These are phyloP conservation scores for Cynopterus brachyotis DNA, from an alignment of 2,113 vertebrate genomes.

Conservation along the genomic window DNA sequence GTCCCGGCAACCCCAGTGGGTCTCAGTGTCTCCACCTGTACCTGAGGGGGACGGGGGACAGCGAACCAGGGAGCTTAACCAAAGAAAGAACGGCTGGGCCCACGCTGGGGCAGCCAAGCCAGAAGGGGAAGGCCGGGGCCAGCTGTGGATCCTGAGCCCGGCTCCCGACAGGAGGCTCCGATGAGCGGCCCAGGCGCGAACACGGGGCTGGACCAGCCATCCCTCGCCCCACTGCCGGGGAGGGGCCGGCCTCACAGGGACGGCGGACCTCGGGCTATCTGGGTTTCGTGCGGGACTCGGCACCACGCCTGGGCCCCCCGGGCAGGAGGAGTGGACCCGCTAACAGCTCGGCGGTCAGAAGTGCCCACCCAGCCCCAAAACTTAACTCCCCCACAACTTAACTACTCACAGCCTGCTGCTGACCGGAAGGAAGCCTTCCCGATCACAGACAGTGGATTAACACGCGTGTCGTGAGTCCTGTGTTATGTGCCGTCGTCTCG, in stretches of 20 bases:
- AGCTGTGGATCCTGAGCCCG: rapidly evolving
- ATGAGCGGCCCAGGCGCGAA: rapidly evolving
- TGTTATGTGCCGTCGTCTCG: not conserved
- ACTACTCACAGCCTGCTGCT: not conserved
- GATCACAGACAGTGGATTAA: not conserved
- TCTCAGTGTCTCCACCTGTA: not conserved
- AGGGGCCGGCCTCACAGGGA: not conserved
- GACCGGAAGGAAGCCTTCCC: not conserved
- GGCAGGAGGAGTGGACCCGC: not conserved
- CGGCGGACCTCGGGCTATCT: rapidly evolving
- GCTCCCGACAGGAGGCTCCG: not conserved
- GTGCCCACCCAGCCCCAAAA: not conserved
- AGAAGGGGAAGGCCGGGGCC: too few species aligned
- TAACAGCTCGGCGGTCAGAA: rapidly evolving
- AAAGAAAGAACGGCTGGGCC: not conserved
- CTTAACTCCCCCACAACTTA: not conserved
- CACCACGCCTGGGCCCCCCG: rapidly evolving
- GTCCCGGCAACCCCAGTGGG: rapidly evolving
- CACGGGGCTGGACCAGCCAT: rapidly evolving
- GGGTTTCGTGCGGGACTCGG: not conserved
- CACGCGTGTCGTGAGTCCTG: not conserved
- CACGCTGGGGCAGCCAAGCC: not conserved
- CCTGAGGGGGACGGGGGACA: too few species aligned
- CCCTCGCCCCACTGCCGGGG: not conserved
- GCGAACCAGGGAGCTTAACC: not conserved